Conservation (phyloP, 1,140 invertebrate species). For the Atta colombica region DNA sequence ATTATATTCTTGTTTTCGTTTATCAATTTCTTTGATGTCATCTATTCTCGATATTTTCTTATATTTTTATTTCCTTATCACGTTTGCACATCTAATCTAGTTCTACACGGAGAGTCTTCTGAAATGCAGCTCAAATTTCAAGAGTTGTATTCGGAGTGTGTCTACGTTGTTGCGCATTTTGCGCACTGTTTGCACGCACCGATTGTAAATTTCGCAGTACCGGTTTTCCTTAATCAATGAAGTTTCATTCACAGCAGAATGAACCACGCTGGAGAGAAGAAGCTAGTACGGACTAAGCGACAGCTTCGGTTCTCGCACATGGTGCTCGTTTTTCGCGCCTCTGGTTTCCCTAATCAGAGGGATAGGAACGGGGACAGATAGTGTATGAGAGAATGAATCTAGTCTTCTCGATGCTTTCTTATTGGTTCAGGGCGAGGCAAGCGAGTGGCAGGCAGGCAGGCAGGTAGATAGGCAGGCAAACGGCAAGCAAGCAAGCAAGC, state of each 20-base stretch:
- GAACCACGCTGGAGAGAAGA: not conserved
- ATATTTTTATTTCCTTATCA: not conserved
- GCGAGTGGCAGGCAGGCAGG: slow-evolving; percentile 1
- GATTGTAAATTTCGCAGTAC: slow-evolving; percentile 42
- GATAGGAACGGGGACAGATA: slow-evolving; percentile 8
- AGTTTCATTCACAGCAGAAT: slow-evolving; percentile 1
- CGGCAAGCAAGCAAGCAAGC: slow-evolving; percentile 14
- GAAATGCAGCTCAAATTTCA: not conserved
- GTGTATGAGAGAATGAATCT: slow-evolving; percentile 31
- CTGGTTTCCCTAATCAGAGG: slow-evolving; percentile 40
- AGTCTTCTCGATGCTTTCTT: slow-evolving; percentile 34
- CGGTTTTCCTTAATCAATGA: slow-evolving; percentile 30
- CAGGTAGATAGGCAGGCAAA: not conserved
- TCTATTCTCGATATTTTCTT: not conserved
- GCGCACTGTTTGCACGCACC: not conserved
- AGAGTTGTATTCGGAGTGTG: not conserved
- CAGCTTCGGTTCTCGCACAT: slow-evolving; percentile 10
- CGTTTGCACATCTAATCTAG: not conserved
- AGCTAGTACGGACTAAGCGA: slow-evolving; percentile 6
- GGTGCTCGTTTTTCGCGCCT: slow-evolving; percentile 43
- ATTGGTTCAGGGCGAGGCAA: slow-evolving; percentile 25
- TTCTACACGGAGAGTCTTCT: not conserved
- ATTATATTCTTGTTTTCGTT: not conserved
- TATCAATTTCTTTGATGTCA: slow-evolving; percentile 4
- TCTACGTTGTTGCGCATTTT: not conserved